A percentile compares a stretch with the other conserved stretches of the same genome.
Conservation (phyloP, 2,888 invertebrate species). For the Vanessa cardui region DNA sequence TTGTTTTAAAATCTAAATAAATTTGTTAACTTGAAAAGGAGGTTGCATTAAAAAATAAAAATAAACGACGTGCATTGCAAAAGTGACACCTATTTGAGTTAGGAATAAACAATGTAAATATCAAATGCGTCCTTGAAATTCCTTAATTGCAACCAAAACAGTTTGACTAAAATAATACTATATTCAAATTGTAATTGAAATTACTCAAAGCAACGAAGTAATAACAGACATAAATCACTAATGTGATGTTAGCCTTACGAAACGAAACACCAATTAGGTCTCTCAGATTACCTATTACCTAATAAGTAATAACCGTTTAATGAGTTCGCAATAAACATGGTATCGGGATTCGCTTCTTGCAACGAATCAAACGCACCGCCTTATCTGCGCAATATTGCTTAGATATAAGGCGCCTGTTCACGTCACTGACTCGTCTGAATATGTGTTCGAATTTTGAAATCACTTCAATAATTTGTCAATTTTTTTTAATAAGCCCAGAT, state of each 20-base stretch:
- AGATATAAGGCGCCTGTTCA: conserved; percentile 27
- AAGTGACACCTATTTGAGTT: no score
- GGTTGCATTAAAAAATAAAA: no score
- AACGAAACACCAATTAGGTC: conserved; percentile 29
- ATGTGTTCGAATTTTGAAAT: background rate
- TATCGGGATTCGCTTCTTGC: conserved; percentile 14
- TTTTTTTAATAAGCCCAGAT: no score
- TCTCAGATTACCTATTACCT: conserved; percentile 26
- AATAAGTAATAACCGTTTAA: conserved; percentile 54
- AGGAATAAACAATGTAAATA: background rate
- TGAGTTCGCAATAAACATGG: conserved; percentile 52
- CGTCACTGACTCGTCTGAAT: conserved; percentile 8
- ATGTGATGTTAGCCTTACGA: conserved; percentile 11
- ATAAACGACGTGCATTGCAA: no score
- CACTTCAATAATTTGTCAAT: no score
- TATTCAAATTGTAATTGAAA: background rate
- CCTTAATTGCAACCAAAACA: no score
- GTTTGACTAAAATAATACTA: no score
- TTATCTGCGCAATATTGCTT: conserved; percentile 43
- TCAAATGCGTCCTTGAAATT: background rate
- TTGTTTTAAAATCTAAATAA: no score
- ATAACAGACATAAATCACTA: conserved; percentile 6
- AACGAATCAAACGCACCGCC: conserved; percentile 42
- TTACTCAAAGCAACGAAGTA: background rate
- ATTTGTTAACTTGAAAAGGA: no score